Evolutionary conservation across 2,113 vertebrate genomes (phyloP).

Genomic region (Baryphthengus martii): DNA sequence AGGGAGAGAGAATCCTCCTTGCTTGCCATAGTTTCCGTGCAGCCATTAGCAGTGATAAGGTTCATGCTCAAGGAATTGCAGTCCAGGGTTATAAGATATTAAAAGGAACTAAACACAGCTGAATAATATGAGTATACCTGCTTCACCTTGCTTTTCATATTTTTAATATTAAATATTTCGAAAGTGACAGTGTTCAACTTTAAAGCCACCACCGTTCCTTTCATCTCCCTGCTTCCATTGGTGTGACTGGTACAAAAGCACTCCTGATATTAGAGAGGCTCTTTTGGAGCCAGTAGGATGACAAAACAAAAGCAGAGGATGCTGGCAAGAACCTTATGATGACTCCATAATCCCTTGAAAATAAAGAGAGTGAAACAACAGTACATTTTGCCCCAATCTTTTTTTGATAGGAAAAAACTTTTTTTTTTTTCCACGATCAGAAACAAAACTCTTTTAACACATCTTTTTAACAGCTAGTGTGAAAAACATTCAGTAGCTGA

Average conservation of each 20-base stretch:
- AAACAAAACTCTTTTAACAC: background rate
- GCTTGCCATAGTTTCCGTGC: background rate
- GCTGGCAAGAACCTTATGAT: background rate
- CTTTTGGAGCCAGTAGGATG: background rate
- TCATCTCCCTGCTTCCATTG: background rate
- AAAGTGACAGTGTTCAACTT: conserved; percentile 31
- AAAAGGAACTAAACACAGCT: background rate
- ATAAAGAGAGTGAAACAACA: background rate
- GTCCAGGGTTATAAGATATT: background rate
- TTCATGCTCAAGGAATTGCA: background rate
- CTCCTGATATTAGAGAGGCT: background rate
- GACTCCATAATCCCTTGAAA: background rate
- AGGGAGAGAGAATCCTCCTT: background rate
- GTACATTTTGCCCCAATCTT: background rate
- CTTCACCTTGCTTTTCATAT: background rate
- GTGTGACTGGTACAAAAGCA: background rate
- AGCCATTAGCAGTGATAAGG: background rate
- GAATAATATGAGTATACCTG: background rate
- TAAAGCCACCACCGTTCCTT: background rate
- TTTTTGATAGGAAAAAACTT: background rate
- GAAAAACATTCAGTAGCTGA: background rate
- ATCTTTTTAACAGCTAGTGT: background rate
- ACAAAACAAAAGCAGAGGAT: background rate
- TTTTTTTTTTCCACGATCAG: background rate
- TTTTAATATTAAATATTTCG: conserved; percentile 12